These are phyloP conservation scores for Rana temporaria DNA, from an alignment of 2,113 vertebrate genomes.

Conservation along the genomic window DNA sequence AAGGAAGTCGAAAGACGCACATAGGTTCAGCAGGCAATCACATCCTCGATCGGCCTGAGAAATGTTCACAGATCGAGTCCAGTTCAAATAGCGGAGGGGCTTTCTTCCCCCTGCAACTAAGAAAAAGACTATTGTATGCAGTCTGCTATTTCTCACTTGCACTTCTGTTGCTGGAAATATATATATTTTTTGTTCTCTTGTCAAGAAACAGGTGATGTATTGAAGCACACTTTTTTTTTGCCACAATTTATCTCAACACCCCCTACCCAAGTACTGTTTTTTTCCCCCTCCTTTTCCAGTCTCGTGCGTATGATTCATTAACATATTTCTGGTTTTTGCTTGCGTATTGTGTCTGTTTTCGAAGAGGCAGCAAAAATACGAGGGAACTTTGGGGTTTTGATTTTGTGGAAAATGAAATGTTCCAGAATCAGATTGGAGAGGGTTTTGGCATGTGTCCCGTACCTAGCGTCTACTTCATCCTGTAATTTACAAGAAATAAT, in stretches of 20 bases:
- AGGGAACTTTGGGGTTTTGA: slow-evolving; percentile 1
- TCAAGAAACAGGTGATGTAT: slow-evolving; percentile 16
- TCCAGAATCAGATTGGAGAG: slow-evolving; percentile 18
- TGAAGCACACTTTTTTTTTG: neutral
- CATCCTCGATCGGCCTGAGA: neutral
- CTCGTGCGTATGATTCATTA: slow-evolving; percentile 16
- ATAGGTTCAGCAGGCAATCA: neutral
- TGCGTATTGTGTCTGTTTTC: slow-evolving; percentile 1
- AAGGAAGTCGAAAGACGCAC: slow-evolving; percentile 6
- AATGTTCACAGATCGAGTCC: neutral
- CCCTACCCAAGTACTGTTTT: neutral
- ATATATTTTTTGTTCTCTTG: neutral
- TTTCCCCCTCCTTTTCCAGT: neutral
- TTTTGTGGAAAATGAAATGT: slow-evolving; percentile 22
- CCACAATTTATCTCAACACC: slow-evolving; percentile 1
- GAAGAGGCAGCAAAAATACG: neutral
- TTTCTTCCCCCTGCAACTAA: no score
- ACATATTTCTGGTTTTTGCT: neutral
- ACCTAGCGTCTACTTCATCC: neutral
- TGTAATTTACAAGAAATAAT: neutral
- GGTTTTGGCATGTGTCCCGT: slow-evolving; percentile 19
- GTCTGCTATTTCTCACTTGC: slow-evolving; percentile 33
- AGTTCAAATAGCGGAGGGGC: neutral
- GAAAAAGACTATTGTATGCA: neutral
- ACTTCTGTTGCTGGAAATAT: slow-evolving; percentile 13